Evolutionary conservation across 2,113 vertebrate genomes (phyloP).

Genomic region (Oncorhynchus kisutch): DNA sequence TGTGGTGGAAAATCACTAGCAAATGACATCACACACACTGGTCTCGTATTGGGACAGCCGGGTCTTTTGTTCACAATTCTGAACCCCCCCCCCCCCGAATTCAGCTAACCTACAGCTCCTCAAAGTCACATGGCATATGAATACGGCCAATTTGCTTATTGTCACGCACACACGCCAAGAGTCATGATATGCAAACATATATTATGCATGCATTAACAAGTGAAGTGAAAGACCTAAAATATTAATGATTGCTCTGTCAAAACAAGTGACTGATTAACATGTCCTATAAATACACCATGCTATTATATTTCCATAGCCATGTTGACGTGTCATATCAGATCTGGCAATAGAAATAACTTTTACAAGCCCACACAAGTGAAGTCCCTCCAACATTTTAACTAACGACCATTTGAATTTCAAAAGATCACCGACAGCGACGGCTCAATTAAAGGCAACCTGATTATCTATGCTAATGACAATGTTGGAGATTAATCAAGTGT

Average conservation of each 20-base stretch:
- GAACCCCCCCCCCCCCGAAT: conserved; percentile 52
- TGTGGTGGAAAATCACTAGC: conserved; percentile 79
- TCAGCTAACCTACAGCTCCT: conserved; percentile 67
- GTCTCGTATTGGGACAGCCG: conserved; percentile 66
- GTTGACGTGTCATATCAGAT: neutral
- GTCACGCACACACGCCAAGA: conserved; percentile 23
- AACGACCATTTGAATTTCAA: conserved; percentile 45
- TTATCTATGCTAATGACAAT: conserved; percentile 44
- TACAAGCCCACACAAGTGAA: neutral
- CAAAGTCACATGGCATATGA: conserved; percentile 68
- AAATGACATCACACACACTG: conserved; percentile 77
- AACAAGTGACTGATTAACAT: conserved; percentile 8
- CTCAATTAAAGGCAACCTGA: conserved; percentile 53
- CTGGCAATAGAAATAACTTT: neutral
- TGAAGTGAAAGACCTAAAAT: conserved; percentile 27
- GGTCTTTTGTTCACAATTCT: conserved; percentile 68
- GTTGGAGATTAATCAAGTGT: too few species aligned
- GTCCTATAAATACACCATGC: too few species aligned
- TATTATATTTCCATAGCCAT: neutral
- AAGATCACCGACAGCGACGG: conserved; percentile 37
- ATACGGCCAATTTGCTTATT: conserved; percentile 45
- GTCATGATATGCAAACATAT: conserved; percentile 33
- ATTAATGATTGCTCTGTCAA: conserved; percentile 45
- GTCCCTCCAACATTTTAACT: neutral
- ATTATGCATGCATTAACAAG: conserved; percentile 36